phyloP scores from a whole-genome alignment of 2,888 invertebrate species.

The Drosophila trichaetosa region DNA sequence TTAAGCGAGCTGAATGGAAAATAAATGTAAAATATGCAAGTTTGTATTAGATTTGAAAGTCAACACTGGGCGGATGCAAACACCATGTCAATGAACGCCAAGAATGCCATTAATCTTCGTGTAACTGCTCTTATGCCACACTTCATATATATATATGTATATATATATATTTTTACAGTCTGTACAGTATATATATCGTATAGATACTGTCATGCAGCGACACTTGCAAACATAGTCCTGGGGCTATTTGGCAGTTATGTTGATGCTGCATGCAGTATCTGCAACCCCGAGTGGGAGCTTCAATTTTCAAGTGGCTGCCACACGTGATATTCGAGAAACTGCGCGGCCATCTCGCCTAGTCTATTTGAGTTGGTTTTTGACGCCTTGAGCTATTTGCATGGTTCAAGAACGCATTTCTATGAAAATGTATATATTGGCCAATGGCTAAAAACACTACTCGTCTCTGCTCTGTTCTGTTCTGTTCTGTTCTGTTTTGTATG shows the following conservation, averaged over 20 bases:
- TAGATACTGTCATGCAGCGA: conserved; percentile 54
- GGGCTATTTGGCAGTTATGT: conserved; percentile 51
- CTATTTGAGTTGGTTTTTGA: conserved; percentile 57
- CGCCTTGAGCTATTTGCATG: conserved; percentile 66
- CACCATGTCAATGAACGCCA: conserved; percentile 54
- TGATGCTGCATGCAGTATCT: conserved; percentile 13
- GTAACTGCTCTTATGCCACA: conserved; percentile 31
- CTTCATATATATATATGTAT: background rate
- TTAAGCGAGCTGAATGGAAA: conserved; percentile 12
- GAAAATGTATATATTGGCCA: conserved; percentile 37
- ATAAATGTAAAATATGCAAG: conserved; percentile 36
- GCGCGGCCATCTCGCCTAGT: conserved; percentile 44
- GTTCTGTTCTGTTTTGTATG: conserved; percentile 20
- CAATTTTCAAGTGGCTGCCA: conserved; percentile 30
- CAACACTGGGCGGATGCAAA: conserved; percentile 27
- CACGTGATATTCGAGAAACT: conserved; percentile 36
- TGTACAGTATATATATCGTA: background rate
- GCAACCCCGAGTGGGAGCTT: conserved; percentile 26
- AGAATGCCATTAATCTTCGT: conserved; percentile 70
- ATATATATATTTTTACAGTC: background rate
- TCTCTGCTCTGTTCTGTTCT: background rate
- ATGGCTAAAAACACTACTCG: conserved; percentile 18
- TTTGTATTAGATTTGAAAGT: conserved; percentile 11
- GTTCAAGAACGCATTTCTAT: conserved; percentile 56
- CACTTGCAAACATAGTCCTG: conserved; percentile 63